Base-by-base conservation (phyloP, 2,113 vertebrate genomes). In the Smithornis capensis region DNA sequence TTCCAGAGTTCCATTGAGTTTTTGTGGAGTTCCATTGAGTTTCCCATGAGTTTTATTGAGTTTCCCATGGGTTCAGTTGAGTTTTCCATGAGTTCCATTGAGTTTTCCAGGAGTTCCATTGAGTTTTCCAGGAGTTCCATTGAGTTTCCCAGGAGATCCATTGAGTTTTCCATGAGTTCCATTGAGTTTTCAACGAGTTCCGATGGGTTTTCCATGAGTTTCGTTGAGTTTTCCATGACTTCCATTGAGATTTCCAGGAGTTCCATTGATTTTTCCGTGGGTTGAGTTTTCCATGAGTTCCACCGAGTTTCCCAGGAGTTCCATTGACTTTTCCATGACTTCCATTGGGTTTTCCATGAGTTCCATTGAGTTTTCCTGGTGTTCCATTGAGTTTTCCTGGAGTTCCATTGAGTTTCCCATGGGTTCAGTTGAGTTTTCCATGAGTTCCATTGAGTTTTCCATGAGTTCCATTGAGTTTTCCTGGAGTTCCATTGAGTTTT, bases 1-100 rank as follows among this genome's bases (percentile, higher is more conserved):
- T 35, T 9, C 4, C 17, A 17, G 25, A 28, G 14, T 28, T 52
- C 9, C 4, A 4, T 33, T 56, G 53, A 5, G 18, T 29, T 29
- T 55, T 31, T 3, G 4, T 31, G 19, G 53, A 19, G 9, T 22
- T 31, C 23, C 2, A 0, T 33, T 18, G 49, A 2, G 28, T 1
- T 18, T 27, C 23, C 8, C 6, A 25, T 40, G n/a, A 4, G 2
- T 53, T 4, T 19, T 5, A 0, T 24, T 24, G 35, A 4, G 10
- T 3, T 47, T 47, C 13, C 23, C 6, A 19, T 9, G 49, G 12
- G 49, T 50, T 27, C 25, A 7, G 1, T 40, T 28, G 60, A 19
- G 6, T 40, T 50, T 24, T 13, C 23, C 6, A 25, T 22, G 49
- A 24, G 49, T 50, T 27, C 25, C 11, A 1, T 40, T 28, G 60